A percentile compares a stretch with the other conserved stretches of the same genome.
Conservation (phyloP, 2,888 invertebrate species). For the Villa cingulata region DNA sequence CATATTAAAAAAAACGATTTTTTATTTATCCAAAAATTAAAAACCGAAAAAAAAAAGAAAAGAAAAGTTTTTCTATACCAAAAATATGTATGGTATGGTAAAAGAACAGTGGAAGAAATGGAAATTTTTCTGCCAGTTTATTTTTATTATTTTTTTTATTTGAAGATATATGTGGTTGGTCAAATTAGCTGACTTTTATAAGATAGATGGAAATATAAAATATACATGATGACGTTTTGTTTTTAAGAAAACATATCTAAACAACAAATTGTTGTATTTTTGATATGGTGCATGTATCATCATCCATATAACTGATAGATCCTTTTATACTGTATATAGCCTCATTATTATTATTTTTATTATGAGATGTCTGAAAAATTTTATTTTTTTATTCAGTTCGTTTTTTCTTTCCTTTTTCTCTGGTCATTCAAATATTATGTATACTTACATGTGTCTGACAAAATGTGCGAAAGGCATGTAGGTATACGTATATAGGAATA, state of each 20-base stretch:
- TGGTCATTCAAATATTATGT: neutral
- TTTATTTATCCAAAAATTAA: neutral
- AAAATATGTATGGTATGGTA: no score
- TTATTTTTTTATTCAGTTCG: no score
- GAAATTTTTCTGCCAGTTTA: neutral
- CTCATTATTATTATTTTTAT: no score
- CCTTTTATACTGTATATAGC: no score
- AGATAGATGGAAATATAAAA: slow-evolving; percentile 5
- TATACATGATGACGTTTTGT: slow-evolving; percentile 10
- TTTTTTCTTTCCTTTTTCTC: no score
- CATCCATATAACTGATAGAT: neutral
- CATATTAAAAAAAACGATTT: slow-evolving; percentile 11
- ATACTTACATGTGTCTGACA: no score
- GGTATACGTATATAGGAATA: no score
- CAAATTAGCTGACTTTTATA: slow-evolving; percentile 7
- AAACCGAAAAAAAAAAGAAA: no score
- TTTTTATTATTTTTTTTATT: neutral
- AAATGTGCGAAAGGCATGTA: no score
- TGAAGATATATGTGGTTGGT: slow-evolving; percentile 8
- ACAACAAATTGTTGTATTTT: slow-evolving; percentile 1
- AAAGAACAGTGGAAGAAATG: no score
- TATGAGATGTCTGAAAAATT: no score
- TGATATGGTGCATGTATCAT: slow-evolving; percentile 2
- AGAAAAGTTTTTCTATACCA: no score
- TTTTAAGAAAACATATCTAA: slow-evolving; percentile 8